Conservation (phyloP, 2,888 invertebrate genomes). For the Cerastis leucographa region DNA sequence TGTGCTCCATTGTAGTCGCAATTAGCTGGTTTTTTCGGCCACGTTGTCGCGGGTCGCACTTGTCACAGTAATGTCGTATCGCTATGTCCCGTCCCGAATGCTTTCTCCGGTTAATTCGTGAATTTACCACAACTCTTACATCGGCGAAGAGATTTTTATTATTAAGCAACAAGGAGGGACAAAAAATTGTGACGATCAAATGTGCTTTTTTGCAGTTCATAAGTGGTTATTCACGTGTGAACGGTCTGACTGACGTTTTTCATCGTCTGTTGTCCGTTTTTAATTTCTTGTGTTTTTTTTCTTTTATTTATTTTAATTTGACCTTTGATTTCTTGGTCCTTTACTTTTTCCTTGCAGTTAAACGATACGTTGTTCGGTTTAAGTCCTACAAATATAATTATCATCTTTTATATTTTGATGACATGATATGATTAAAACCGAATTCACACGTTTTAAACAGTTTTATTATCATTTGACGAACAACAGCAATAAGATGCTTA, state of each 20-base stretch:
- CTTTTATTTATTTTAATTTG: conserved; percentile 65
- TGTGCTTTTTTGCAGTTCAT: conserved; percentile 79
- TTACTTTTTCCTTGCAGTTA: conserved; percentile 53
- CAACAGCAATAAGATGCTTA: neutral
- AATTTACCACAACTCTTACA: conserved; percentile 78
- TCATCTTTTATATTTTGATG: neutral
- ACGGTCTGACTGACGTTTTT: conserved; percentile 82
- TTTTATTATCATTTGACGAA: conserved; percentile 18
- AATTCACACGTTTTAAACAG: conserved; percentile 12
- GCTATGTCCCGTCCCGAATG: conserved; percentile 85
- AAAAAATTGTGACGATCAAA: conserved; percentile 76
- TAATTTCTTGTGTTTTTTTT: conserved; percentile 71
- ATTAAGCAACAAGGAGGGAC: conserved; percentile 62
- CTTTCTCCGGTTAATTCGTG: conserved; percentile 84
- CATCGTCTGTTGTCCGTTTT: conserved; percentile 78
- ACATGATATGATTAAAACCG: neutral
- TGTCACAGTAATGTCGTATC: conserved; percentile 86
- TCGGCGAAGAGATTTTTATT: conserved; percentile 62
- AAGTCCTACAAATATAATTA: neutral
- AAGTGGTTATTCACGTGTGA: conserved; percentile 83
- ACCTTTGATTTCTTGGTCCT: conserved; percentile 56
- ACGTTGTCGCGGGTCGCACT: conserved; percentile 83
- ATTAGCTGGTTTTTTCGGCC: conserved; percentile 86
- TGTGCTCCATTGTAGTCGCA: conserved; percentile 88
- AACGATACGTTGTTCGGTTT: conserved; percentile 13